Conservation (phyloP, 2,888 invertebrate species). For the Metallyticus violacea region DNA sequence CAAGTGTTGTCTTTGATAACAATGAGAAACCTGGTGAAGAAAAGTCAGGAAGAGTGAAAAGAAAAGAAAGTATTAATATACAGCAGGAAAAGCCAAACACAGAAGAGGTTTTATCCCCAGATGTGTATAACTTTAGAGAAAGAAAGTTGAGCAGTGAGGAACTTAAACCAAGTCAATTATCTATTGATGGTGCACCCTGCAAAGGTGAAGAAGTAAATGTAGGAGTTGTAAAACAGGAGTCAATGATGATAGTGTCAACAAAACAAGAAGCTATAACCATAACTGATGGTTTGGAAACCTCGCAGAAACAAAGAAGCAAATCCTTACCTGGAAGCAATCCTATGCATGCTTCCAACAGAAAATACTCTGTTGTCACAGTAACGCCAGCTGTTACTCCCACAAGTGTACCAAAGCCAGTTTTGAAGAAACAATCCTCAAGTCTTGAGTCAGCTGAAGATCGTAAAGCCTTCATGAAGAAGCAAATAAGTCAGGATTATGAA, state of each 20-base stretch:
- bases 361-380: conserved; percentile 17
- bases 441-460: conserved; percentile 50
- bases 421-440: conserved; percentile 56
- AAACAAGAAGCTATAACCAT: conserved; percentile 34
- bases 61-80: not conserved
- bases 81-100: not conserved
- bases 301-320: conserved; percentile 5
- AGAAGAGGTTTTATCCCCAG: not conserved
- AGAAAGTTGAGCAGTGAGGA: not conserved
- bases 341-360: conserved; percentile 20
- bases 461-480: conserved; percentile 4
- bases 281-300: not conserved
- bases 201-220: not conserved
- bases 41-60: not conserved
- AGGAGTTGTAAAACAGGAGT: not conserved
- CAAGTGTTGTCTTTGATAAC: conserved; percentile 47
- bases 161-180: not conserved
- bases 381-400: not conserved
- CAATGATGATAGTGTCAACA: conserved; percentile 34
- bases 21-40: not conserved
- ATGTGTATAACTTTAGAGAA: not conserved
- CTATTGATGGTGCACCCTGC: not conserved
- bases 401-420: conserved; percentile 46
- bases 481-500: conserved; percentile 21
- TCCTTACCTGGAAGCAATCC: not conserved